A percentile compares a stretch with the other conserved stretches of the same genome.
Evolutionary conservation across 2,113 vertebrate species (phyloP).

Genomic region (Oncorhynchus keta): DNA sequence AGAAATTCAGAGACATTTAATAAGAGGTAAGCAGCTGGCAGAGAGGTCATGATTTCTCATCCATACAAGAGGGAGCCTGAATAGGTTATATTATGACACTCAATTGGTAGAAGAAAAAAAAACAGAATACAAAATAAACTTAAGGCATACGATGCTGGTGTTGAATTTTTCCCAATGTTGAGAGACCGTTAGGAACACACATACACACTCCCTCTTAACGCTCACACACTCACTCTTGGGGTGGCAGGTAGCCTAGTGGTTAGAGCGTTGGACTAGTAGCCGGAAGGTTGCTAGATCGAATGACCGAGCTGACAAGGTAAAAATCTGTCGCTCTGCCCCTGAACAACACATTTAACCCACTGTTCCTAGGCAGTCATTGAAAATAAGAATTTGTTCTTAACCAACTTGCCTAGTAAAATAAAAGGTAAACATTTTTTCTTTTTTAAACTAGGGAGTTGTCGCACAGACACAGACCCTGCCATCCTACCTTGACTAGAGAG

Average conservation of each 20-base stretch:
- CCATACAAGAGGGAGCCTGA: slow-evolving; percentile 48
- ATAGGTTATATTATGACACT: slow-evolving; percentile 44
- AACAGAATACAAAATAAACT: slow-evolving; percentile 57
- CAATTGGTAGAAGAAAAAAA: slow-evolving; percentile 55
- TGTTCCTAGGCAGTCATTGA: too few relatives aligned
- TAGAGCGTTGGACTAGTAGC: too few relatives aligned
- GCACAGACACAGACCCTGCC: neutral
- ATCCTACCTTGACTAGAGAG: slow-evolving; percentile 81
- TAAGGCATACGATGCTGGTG: slow-evolving; percentile 21
- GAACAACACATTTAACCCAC: too few relatives aligned
- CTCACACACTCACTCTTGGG: too few relatives aligned
- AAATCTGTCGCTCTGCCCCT: too few relatives aligned
- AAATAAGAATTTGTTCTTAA: too few relatives aligned
- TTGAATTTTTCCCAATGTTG: slow-evolving; percentile 22
- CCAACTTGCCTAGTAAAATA: too few relatives aligned
- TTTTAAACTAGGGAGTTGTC: neutral
- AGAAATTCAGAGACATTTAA: neutral
- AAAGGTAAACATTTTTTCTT: too few relatives aligned
- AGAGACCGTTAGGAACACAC: slow-evolving; percentile 12
- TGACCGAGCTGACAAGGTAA: too few relatives aligned
- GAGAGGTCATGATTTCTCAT: slow-evolving; percentile 51
- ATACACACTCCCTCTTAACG: neutral
- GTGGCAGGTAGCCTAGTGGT: too few relatives aligned
- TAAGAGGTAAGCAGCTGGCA: slow-evolving; percentile 8
- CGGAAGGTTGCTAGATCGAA: too few relatives aligned